Conservation (phyloP, 2,888 invertebrate genomes). For the Sinotaia quadrata region DNA sequence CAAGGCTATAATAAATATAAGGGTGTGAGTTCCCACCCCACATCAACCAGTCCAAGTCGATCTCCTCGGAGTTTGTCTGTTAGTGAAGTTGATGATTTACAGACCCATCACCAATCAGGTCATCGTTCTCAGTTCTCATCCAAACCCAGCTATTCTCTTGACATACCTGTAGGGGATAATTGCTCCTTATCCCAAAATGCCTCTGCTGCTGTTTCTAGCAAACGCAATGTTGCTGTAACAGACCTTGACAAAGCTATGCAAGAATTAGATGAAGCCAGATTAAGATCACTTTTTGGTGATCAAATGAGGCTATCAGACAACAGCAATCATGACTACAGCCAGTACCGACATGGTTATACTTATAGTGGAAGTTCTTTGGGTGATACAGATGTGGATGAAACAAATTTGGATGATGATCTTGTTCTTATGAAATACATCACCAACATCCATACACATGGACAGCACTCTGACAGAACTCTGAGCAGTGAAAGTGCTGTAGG, state of each 20-base stretch:
- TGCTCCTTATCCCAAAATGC: background rate
- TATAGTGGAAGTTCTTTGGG: background rate
- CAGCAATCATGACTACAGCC: slow-evolving; percentile 1
- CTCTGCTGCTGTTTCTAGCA: background rate
- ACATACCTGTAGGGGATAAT: background rate
- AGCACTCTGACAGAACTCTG: background rate
- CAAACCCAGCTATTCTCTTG: slow-evolving; percentile 19
- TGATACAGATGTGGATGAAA: slow-evolving; percentile 42
- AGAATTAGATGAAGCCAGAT: slow-evolving; percentile 49
- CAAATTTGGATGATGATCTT: slow-evolving; percentile 50
- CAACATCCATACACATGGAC: slow-evolving; percentile 20
- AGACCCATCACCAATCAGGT: background rate
- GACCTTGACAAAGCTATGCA: slow-evolving; percentile 57
- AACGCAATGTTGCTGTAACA: slow-evolving; percentile 41
- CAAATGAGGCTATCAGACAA: background rate
- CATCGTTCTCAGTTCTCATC: background rate
- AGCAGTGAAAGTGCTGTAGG: background rate
- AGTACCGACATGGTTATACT: background rate
- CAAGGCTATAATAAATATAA: too few relatives aligned
- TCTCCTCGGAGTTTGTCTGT: slow-evolving; percentile 14
- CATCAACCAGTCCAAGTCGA: background rate
- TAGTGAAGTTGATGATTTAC: background rate
- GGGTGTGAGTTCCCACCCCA: too few relatives aligned
- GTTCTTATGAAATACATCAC: slow-evolving; percentile 25
- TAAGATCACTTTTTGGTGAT: slow-evolving; percentile 42